Base-by-base conservation (phyloP, 2,113 vertebrate genomes). In the Pygoscelis adeliae region DNA sequence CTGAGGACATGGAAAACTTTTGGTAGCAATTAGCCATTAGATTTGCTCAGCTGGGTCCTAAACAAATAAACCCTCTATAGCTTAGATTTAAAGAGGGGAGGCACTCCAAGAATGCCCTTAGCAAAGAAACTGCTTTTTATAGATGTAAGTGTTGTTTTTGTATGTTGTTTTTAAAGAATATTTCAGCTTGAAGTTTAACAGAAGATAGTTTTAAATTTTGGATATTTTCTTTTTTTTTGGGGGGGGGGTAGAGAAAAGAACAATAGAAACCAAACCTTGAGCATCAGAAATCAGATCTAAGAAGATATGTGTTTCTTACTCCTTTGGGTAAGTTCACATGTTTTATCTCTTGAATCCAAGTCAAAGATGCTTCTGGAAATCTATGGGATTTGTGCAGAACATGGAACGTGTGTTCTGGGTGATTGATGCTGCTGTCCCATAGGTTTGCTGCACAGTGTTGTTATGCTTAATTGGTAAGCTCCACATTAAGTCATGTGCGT, bases 301-400 rank as follows among this genome's bases (percentile, higher is more conserved):
- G 80, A 94, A 94, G 71, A 34, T 93, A 73, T 65, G 96, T 97
- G 80, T 84, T 89, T 87, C 86, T 62, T 92, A 46, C 40, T 94
- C 36, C 61, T 94, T 96, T 90, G 74, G 76, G 92, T 70, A 85
- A 69, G 49, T 92, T 96, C 86, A 53, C 5, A 2, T 66, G 79
- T 92, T 95, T 97, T 95, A 93, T 92, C 25, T 12, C 87, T 93
- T 66, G 78, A 94, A 91, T 93, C 89, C 85, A 71, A 94, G 83
- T 93, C 78, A 94, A n/a, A 96, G 86, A 87, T 82, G 83, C 86
- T 72, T 95, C 93, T 94, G 91, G 90, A 96, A 90, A 77, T 94
- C 88, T 65, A 7, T 89, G 72, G 87, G 90, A 92, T 96, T 96
- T 95, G 77, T 85, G 73, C 86, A 76, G 96, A 88, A 65, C 56